Base-by-base conservation (phyloP, 2,797 vertebrate species). In the Hozukius guyotensis region DNA sequence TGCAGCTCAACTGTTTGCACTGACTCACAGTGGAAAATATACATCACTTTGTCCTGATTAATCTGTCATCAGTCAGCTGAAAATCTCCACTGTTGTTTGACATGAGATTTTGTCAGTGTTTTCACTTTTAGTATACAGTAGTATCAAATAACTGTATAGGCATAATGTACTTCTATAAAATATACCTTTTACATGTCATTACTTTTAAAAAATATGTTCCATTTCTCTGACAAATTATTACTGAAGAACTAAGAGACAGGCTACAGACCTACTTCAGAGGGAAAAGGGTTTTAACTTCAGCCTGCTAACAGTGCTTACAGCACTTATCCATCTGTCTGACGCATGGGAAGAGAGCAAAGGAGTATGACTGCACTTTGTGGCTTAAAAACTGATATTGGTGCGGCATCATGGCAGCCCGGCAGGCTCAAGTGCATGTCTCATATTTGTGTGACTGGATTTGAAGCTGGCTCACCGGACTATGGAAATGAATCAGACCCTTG, bases 271-370 rank as follows among this genome's bases (percentile, higher is more conserved):
- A 36, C 53, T 71, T 63, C 22, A 57, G 31, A 32, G 52, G 20
- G 55, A 42, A 75, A 68, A 78, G 11, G 57, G n/a, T 72, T 82
- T 79, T 71, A 57, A 66, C 69, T 81, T 73, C 59, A 72, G 49
- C 36, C 81, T 75, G 53, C 53, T 65, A 34, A 22, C 18, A 42
- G 63, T 42, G 27, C 75, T 78, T 57, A 38, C 31, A 75, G 53
- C 67, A 62, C 78, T 86, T 80, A 80, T 72, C 70, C 78, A 80
- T 72, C 63, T 63, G 53, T 64, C 61, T 80, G 72, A 77, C 6
- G 34, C 77, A 65, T 14, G 64, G 24, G 34, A 46, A 34, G 38
- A 74, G 42, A 84, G 74, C 67, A 56, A 42, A 63, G 59, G 38
- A 71, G 53, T 74, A 32, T 4, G 16, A 68, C 66, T 73, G 75